These are phyloP conservation scores for Morpho deidamia DNA, from an alignment of 2,888 invertebrate species.

Conservation along the genomic window DNA sequence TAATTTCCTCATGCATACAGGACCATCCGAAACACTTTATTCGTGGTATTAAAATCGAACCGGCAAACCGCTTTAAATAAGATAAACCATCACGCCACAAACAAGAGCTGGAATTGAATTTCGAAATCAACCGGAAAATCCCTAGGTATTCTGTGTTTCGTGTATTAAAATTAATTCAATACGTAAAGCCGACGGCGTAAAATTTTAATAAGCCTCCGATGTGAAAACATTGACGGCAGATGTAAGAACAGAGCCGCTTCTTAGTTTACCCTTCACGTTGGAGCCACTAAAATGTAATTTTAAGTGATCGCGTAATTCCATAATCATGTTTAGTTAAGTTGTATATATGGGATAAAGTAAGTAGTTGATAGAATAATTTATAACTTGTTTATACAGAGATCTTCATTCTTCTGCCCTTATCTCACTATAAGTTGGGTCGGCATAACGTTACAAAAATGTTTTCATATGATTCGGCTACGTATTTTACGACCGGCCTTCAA, in stretches of 20 bases:
- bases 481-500: too few relatives aligned
- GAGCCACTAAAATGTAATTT: slow-evolving; percentile 37
- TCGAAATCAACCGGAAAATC: slow-evolving; percentile 23
- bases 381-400: too few relatives aligned
- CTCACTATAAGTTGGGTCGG: too few relatives aligned
- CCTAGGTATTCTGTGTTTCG: slow-evolving; percentile 19
- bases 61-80: slow-evolving; percentile 8
- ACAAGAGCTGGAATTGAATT: slow-evolving; percentile 15
- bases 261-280: slow-evolving; percentile 25
- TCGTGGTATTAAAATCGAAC: neutral
- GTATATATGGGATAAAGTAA: too few relatives aligned
- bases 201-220: slow-evolving; percentile 53
- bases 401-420: too few relatives aligned
- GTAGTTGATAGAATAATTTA: too few relatives aligned
- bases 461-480: too few relatives aligned
- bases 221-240: slow-evolving; percentile 48
- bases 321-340: too few relatives aligned
- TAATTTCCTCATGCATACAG: too few relatives aligned
- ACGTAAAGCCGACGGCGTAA: slow-evolving; percentile 31
- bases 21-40: too few relatives aligned
- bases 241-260: slow-evolving; percentile 28
- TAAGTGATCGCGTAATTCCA: slow-evolving; percentile 6
- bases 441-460: too few relatives aligned
- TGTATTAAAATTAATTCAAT: slow-evolving; percentile 27
- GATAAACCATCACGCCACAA: slow-evolving; percentile 11